Conservation (phyloP, 2,797 vertebrate genomes). For the Sebastes cheni region DNA sequence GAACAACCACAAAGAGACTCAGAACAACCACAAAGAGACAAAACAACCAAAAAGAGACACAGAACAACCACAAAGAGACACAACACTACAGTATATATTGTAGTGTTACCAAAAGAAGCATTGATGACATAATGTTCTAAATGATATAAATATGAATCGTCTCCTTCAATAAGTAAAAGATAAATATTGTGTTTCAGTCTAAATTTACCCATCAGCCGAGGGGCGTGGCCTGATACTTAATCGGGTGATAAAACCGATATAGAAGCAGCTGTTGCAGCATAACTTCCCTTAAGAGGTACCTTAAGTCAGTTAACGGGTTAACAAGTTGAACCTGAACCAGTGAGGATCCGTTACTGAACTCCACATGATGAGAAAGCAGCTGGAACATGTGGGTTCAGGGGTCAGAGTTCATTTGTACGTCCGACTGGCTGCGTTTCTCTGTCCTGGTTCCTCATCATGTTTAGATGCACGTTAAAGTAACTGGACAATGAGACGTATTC, state of each 20-base stretch:
- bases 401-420: no score
- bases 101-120: background rate
- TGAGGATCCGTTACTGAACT: background rate
- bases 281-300: constrained; percentile 52
- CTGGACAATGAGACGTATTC: background rate
- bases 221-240: constrained; percentile 20
- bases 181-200: background rate
- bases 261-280: constrained; percentile 60
- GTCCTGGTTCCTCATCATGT: background rate
- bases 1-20: no score
- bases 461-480: background rate
- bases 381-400: no score
- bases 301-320: constrained; percentile 4
- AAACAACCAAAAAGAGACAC: no score
- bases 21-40: no score
- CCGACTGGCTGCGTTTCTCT: no score
- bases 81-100: background rate
- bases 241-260: constrained; percentile 47
- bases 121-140: background rate
- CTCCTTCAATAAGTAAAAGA: background rate
- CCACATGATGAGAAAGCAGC: background rate
- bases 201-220: constrained; percentile 17
- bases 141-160: background rate
- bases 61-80: no score
- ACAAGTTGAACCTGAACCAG: background rate